Conservation (phyloP, 2,113 vertebrate species). For the Spheniscus mendiculus region DNA sequence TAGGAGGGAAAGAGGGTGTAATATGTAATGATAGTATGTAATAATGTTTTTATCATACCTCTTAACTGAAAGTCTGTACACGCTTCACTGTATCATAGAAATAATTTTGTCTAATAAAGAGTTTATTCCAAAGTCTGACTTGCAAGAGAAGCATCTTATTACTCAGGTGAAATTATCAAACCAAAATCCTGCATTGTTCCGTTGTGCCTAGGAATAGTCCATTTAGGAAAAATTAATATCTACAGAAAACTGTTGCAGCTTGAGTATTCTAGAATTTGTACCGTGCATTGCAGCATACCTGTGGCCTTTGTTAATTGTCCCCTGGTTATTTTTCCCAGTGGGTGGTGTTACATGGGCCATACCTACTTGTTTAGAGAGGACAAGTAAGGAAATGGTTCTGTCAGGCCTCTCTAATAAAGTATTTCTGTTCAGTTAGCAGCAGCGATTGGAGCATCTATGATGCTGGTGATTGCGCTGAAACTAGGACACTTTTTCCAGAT, state of each 20-base stretch:
- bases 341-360: neutral
- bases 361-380: neutral
- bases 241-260: neutral
- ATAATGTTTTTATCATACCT: neutral
- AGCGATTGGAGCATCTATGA: slow-evolving; percentile 62
- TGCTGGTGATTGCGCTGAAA: slow-evolving; percentile 66
- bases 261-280: neutral
- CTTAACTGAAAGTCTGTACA: neutral
- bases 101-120: neutral
- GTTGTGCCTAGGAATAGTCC: neutral
- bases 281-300: neutral
- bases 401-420: neutral
- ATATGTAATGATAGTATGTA: neutral
- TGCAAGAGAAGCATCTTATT: neutral
- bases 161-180: neutral
- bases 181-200: neutral
- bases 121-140: neutral
- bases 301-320: neutral
- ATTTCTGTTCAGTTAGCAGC: slow-evolving; percentile 72
- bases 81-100: neutral
- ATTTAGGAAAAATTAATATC: neutral
- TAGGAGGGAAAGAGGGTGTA: neutral
- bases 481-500: slow-evolving; percentile 36
- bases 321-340: neutral
- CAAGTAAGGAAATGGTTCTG: neutral